These are phyloP conservation scores for Sigmodon hispidus DNA, from an alignment of 2,113 vertebrate genomes.

Conservation along the genomic window DNA sequence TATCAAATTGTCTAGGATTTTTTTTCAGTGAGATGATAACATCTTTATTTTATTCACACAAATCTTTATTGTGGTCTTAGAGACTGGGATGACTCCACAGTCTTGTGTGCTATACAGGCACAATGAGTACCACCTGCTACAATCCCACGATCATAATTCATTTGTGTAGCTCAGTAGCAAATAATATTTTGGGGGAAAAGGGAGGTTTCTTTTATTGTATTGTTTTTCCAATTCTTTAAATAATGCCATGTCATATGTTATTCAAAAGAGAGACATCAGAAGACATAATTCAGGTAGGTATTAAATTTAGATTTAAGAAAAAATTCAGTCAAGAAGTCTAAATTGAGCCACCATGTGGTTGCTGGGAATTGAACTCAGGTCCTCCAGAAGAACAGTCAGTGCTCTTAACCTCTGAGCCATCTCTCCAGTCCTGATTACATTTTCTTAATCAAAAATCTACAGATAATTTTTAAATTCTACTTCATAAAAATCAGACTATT, in stretches of 20 bases:
- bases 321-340: background rate
- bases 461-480: conserved; percentile 11
- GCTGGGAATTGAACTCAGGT: too few relatives aligned
- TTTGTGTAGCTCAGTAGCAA: background rate
- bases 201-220: conserved; percentile 24
- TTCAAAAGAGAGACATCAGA: background rate
- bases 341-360: too few relatives aligned
- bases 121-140: background rate
- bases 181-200: background rate
- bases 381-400: too few relatives aligned
- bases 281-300: background rate
- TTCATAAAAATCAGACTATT: conserved; percentile 49
- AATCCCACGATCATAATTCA: background rate
- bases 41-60: background rate
- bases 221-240: conserved; percentile 41
- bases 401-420: too few relatives aligned
- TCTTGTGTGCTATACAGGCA: background rate
- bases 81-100: background rate
- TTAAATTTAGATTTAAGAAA: background rate
- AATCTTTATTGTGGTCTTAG: background rate
- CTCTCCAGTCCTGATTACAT: background rate
- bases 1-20: background rate
- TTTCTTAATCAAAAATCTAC: conserved; percentile 41
- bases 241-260: background rate
- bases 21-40: conserved; percentile 37